Evolutionary conservation across 2,888 invertebrate species (phyloP), one percentile per base, ranked within the genome.

Genomic region (Abrostola tripartita): DNA sequence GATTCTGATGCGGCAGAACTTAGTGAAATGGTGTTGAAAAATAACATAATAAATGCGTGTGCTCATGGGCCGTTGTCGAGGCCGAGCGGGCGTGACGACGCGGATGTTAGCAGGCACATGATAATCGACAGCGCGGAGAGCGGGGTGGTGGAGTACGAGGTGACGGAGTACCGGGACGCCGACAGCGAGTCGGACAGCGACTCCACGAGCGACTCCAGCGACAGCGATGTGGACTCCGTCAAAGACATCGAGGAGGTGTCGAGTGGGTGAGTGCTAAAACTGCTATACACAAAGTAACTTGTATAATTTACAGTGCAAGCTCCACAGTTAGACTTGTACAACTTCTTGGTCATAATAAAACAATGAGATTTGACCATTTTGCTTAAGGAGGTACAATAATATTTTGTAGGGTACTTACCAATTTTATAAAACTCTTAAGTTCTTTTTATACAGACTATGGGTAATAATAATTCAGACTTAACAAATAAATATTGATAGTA

Each of bases 41-140:
- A 95, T 85, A 95, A 94, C 71, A 93, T 94, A 58, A 94, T 95
- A 74, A 95, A 95, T 72, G 94, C 95, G 42, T 94, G 94, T 76
- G 92, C 93, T 68, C 95, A 95, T 78, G 94, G 94, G 5, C 94
- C 95, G 5, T 68, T 92, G 76, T 87, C 90, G 59, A 81, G 88
- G 61, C 78, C 87, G 54, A 83, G 75, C 52, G 81, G 65, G 37
- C 75, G 81, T 53, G 88, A 88, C 69, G 91, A 90, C 58, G 88
- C 85, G 50, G 91, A 90, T 69, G 85, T 87, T 14, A 88, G 87
- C 6, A 87, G 92, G 69, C 92, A 93, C 66, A 94, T 94, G 93
- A 93, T 94, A 57, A 94, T 94, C 78, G 93, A 94, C 81, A 89
- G 86, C 76, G 85, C 85, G 35, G 92, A 92, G 61, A 92, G 90